Evolutionary conservation across 2,113 vertebrate species (phyloP).

Genomic region (Heterotis niloticus): DNA sequence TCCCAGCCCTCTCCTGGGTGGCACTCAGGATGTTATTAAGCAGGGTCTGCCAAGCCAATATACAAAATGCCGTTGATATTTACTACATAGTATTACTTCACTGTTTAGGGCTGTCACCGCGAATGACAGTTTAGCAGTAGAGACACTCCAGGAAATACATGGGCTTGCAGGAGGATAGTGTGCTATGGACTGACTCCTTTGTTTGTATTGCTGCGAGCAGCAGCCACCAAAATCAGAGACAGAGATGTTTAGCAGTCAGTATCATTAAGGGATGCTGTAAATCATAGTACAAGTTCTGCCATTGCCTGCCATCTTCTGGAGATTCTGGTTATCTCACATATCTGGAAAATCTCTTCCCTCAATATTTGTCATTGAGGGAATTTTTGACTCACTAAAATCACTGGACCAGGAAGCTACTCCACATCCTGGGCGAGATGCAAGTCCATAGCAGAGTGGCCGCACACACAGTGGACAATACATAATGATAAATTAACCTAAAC

Average conservation of each 20-base stretch:
- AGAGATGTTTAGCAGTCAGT: no score
- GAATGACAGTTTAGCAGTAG: background rate
- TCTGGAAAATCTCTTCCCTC: no score
- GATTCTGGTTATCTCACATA: no score
- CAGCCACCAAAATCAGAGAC: no score
- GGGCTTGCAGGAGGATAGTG: background rate
- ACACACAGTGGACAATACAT: background rate
- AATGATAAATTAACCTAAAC: background rate
- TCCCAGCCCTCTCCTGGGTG: background rate
- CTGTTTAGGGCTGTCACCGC: background rate
- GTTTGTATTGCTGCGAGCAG: no score
- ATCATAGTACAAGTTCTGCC: no score
- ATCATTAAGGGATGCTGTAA: no score
- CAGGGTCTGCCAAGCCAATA: background rate
- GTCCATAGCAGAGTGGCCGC: no score
- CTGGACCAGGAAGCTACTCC: background rate
- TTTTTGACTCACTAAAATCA: no score
- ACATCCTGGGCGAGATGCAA: background rate
- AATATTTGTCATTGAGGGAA: no score
- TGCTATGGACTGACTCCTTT: no score
- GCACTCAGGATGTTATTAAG: background rate
- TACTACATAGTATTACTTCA: background rate
- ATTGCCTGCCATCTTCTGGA: no score
- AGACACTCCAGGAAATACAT: background rate
- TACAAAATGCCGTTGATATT: background rate